These are phyloP conservation scores for Cinclus cinclus DNA, from an alignment of 2,113 vertebrate species.

Conservation along the genomic window DNA sequence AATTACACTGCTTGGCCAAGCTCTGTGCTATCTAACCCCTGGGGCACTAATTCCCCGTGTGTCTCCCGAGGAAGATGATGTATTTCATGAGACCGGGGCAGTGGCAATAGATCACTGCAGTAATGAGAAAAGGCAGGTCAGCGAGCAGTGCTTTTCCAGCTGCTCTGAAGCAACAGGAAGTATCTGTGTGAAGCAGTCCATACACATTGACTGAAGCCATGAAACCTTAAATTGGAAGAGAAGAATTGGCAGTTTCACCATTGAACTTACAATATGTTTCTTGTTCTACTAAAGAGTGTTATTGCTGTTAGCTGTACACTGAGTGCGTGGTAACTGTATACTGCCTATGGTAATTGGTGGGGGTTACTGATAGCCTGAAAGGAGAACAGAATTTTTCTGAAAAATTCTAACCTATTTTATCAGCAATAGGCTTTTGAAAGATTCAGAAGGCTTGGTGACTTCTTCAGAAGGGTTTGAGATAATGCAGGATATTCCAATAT, in stretches of 20 bases:
- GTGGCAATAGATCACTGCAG: not conserved
- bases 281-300: not conserved
- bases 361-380: not conserved
- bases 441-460: not conserved
- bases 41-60: not conserved
- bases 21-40: not conserved
- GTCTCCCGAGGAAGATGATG: not conserved
- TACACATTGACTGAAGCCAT: not conserved
- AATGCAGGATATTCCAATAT: not conserved
- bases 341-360: not conserved
- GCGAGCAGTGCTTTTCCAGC: not conserved
- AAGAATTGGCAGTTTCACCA: not conserved
- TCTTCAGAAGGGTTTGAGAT: not conserved
- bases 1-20: not conserved
- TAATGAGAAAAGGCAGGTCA: not conserved
- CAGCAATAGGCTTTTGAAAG: not conserved
- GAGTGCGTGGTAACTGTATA: not conserved
- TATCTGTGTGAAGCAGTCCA: not conserved
- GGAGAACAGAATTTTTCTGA: not conserved
- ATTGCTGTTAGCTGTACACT: not conserved
- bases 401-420: not conserved
- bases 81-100: not conserved
- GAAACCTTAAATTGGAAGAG: not conserved
- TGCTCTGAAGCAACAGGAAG: not conserved
- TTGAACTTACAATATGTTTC: not conserved